phyloP scores from a whole-genome alignment of 2,888 invertebrate species.

The Hermodice carunculata region DNA sequence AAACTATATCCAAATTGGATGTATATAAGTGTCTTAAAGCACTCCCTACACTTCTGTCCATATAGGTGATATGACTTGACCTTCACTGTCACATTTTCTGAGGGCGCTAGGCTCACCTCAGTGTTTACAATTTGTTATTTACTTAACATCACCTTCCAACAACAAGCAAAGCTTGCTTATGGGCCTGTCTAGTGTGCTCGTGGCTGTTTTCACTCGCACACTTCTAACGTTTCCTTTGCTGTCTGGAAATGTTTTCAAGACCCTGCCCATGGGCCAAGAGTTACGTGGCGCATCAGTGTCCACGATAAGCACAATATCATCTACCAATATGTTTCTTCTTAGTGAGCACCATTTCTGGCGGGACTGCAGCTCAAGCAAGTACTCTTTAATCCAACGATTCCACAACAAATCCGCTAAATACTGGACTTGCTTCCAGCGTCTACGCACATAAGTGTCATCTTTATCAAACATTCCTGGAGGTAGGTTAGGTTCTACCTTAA shows the following conservation, averaged over 20 bases:
- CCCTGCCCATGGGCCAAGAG: background rate
- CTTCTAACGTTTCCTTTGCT: background rate
- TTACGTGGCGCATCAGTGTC: background rate
- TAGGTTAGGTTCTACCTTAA: background rate
- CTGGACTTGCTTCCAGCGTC: background rate
- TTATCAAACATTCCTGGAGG: constrained; percentile 5
- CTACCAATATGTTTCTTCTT: background rate
- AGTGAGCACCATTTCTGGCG: background rate
- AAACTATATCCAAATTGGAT: no score
- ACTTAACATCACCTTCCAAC: no score
- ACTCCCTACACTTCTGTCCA: no score
- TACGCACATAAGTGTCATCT: background rate
- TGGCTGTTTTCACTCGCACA: background rate
- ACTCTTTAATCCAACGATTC: background rate
- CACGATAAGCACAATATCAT: background rate
- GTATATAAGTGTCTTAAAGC: no score
- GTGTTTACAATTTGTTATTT: no score
- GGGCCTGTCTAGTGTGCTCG: background rate
- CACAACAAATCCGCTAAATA: constrained; percentile 5
- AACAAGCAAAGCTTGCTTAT: background rate
- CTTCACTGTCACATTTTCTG: no score
- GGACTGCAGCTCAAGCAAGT: background rate
- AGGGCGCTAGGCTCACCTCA: no score
- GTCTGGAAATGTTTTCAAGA: background rate
- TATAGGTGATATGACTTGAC: no score